phyloP scores from a whole-genome alignment of 2,797 vertebrate genomes.

The Rallus crepitans region DNA sequence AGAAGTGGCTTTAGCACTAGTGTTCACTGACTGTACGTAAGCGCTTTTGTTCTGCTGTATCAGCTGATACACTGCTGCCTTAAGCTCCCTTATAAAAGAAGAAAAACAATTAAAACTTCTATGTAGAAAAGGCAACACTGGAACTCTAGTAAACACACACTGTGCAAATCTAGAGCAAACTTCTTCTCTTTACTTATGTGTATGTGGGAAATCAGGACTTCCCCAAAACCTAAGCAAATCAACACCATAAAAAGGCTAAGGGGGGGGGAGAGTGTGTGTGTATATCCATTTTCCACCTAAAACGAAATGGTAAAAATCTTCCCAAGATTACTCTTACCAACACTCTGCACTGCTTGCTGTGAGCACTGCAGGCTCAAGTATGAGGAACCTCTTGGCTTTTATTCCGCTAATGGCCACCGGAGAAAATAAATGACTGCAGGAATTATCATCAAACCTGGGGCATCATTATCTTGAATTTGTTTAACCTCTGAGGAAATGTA shows the following conservation, averaged over 20 bases:
- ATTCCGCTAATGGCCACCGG: not conserved
- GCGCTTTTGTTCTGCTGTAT: not conserved
- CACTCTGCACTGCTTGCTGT: not conserved
- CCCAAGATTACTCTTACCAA: not conserved
- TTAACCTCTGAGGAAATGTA: not conserved
- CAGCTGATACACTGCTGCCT: not conserved
- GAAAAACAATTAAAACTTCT: not conserved
- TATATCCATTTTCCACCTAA: not conserved
- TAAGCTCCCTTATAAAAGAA: not conserved
- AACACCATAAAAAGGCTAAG: not conserved
- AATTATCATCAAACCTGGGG: not conserved
- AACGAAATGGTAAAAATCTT: not conserved
- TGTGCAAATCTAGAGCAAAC: not conserved
- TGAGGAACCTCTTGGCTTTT: not conserved
- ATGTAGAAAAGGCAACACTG: not conserved
- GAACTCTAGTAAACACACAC: not conserved
- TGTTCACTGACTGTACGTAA: rapidly evolving
- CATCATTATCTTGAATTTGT: not conserved
- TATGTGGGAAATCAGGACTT: not conserved
- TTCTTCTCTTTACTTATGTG: not conserved
- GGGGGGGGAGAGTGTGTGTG: not conserved
- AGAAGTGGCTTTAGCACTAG: not conserved
- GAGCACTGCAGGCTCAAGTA: not conserved
- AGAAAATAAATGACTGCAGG: not conserved
- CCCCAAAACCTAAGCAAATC: not conserved